Evolutionary conservation across 2,113 vertebrate species (phyloP).

Genomic region (Hydropotes inermis): DNA sequence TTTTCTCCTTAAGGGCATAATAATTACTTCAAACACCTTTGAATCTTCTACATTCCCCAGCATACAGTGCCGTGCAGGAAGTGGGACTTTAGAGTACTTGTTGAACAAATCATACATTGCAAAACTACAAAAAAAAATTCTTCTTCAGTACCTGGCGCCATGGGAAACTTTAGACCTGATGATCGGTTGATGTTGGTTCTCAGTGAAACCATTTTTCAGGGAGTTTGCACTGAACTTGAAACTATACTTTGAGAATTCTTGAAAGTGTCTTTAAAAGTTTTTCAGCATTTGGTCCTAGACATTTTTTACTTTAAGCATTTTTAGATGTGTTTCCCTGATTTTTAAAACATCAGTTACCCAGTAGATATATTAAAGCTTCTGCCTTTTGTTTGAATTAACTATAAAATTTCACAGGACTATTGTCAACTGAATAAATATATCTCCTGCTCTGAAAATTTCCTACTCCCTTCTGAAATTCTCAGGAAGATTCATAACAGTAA

Average conservation of each 20-base stretch:
- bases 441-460: conserved; percentile 47
- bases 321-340: conserved; percentile 28
- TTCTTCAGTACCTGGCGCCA: not conserved
- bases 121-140: not conserved
- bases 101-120: not conserved
- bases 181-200: not conserved
- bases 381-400: conserved; percentile 50
- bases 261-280: conserved; percentile 36
- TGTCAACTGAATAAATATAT: conserved; percentile 37
- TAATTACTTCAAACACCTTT: not conserved
- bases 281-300: conserved; percentile 15
- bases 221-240: conserved; percentile 15
- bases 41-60: not conserved
- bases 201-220: not conserved
- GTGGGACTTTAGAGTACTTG: not conserved
- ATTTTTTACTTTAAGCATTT: not conserved
- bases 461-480: conserved; percentile 37
- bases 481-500: conserved; percentile 43
- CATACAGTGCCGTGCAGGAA: not conserved
- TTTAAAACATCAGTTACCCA: conserved; percentile 26
- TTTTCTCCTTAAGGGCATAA: not conserved
- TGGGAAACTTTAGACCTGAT: not conserved
- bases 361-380: conserved; percentile 8
- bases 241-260: conserved; percentile 36
- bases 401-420: conserved; percentile 1